Conservation (phyloP, 1,140 invertebrate genomes). For the Diplogasteroides magnus region DNA sequence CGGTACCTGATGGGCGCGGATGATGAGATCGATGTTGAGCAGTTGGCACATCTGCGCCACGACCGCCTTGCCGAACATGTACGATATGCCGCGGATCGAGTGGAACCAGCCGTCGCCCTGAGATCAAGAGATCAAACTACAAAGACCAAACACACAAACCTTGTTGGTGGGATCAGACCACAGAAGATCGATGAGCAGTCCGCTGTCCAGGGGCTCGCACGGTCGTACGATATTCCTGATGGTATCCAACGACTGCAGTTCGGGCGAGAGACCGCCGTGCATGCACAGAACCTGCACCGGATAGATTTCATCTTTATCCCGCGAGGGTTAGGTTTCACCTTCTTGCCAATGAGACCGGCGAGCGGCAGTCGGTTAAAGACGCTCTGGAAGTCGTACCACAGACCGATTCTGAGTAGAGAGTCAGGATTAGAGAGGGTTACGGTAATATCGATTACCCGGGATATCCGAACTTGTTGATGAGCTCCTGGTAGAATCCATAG, state of each 20-base stretch:
- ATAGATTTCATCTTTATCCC: too few relatives aligned
- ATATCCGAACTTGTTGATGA: constrained; percentile 29
- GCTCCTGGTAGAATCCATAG: constrained; percentile 62
- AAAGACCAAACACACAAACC: background rate
- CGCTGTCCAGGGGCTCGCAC: constrained; percentile 39
- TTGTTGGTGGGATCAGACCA: constrained; percentile 44
- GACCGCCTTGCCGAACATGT: constrained; percentile 40
- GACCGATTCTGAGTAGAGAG: constrained; percentile 36
- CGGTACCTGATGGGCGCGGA: constrained; percentile 42
- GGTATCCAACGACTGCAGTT: constrained; percentile 31
- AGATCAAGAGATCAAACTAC: background rate
- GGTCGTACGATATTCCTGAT: constrained; percentile 36
- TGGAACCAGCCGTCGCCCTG: constrained; percentile 41
- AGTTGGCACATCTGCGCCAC: constrained; percentile 32
- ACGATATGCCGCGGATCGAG: constrained; percentile 39
- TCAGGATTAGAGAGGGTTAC: too few relatives aligned
- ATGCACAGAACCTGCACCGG: constrained; percentile 27
- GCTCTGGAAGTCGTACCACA: constrained; percentile 44
- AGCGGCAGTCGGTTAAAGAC: constrained; percentile 42
- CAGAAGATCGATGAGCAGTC: constrained; percentile 39
- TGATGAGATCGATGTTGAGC: constrained; percentile 38
- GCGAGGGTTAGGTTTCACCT: too few relatives aligned
- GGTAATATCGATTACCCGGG: constrained; percentile 1
- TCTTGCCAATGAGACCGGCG: constrained; percentile 41
- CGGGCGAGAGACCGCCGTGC: constrained; percentile 40